Evolutionary conservation across 1,140 invertebrate genomes (phyloP).

Genomic region (Halyomorpha halys): DNA sequence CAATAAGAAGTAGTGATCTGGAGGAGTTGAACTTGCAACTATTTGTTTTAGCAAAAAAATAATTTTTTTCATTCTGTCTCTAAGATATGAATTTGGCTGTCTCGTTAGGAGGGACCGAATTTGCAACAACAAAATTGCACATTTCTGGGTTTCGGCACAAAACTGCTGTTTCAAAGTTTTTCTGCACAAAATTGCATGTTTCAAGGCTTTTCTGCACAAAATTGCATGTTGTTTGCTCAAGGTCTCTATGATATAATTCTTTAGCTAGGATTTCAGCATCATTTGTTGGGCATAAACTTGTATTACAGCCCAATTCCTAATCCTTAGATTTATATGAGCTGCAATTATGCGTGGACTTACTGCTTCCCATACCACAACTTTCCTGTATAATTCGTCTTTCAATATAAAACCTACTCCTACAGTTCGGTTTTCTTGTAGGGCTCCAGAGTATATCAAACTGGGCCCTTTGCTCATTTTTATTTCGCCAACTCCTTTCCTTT

Average conservation of each 20-base stretch:
- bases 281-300: background rate
- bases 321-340: too few relatives aligned
- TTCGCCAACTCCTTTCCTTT: background rate
- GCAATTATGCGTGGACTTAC: background rate
- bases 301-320: background rate
- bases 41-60: too few relatives aligned
- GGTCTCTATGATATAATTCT: background rate
- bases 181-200: too few relatives aligned
- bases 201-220: too few relatives aligned
- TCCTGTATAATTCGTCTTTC: background rate
- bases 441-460: background rate
- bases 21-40: too few relatives aligned
- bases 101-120: too few relatives aligned
- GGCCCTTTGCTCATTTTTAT: background rate
- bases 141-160: too few relatives aligned
- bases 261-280: background rate
- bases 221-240: background rate
- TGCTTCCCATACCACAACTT: background rate
- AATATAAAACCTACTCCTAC: constrained; percentile 7
- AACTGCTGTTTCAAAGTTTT: too few relatives aligned
- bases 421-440: background rate
- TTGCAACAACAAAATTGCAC: too few relatives aligned
- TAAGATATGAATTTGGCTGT: too few relatives aligned
- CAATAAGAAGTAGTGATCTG: too few relatives aligned
- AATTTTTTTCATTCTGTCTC: too few relatives aligned